phyloP scores from a whole-genome alignment of 2,888 invertebrate genomes.

The Chymomyza caudatula region DNA sequence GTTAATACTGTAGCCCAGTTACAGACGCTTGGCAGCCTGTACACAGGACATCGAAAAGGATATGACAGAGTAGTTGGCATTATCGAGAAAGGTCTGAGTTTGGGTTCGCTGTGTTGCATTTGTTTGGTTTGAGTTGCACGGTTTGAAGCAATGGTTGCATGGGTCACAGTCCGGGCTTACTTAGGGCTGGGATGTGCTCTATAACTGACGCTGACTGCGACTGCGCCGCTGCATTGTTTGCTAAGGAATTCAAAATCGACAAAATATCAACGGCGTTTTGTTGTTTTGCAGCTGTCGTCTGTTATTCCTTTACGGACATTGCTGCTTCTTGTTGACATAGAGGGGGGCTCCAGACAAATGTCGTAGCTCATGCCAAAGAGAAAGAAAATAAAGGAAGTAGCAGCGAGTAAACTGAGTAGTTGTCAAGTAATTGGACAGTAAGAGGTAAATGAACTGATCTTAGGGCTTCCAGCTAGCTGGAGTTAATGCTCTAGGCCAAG shows the following conservation, averaged over 20 bases:
- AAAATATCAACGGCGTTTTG: neutral
- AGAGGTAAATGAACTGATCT: neutral
- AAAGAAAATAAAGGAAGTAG: neutral
- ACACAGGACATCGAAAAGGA: conserved; percentile 19
- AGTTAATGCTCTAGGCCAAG: neutral
- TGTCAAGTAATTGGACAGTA: neutral
- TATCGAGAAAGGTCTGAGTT: neutral
- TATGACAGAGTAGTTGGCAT: neutral
- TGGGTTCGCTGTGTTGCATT: neutral
- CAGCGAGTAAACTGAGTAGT: neutral
- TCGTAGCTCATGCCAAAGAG: neutral
- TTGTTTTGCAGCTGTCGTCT: conserved; percentile 2
- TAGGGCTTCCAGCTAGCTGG: neutral
- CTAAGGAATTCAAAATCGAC: neutral
- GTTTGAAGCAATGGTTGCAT: neutral
- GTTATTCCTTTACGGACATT: neutral
- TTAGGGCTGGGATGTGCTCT: too few species aligned
- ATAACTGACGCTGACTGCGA: neutral
- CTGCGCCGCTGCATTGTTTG: neutral
- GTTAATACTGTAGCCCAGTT: neutral
- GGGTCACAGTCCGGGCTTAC: too few species aligned
- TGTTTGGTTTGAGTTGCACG: neutral
- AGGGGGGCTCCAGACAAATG: neutral
- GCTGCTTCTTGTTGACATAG: neutral
- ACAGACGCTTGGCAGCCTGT: conserved; percentile 13